phyloP scores from a whole-genome alignment of 2,797 vertebrate genomes.

The Cossypha heuglini region DNA sequence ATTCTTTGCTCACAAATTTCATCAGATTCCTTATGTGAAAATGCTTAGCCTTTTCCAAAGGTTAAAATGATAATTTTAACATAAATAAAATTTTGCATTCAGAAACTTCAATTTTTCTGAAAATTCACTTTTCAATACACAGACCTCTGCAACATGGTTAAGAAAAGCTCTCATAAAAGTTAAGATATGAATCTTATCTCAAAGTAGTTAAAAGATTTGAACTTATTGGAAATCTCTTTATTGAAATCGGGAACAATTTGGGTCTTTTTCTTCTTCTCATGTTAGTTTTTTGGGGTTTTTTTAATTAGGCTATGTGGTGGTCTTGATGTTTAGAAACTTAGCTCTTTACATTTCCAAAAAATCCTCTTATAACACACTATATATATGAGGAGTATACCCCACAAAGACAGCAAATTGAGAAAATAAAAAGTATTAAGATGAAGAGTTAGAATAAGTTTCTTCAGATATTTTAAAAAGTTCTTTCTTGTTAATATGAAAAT shows the following conservation, averaged over 20 bases:
- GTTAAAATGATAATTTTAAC: not conserved
- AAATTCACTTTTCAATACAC: not conserved
- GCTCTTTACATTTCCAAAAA: not conserved
- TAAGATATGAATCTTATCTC: not conserved
- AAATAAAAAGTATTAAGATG: not conserved
- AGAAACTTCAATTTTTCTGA: not conserved
- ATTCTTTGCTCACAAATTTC: not conserved
- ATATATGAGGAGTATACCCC: not conserved
- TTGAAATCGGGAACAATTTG: not conserved
- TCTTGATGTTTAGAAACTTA: not conserved
- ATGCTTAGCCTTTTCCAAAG: fast-evolving
- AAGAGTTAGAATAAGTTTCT: not conserved
- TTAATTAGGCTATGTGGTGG: not conserved
- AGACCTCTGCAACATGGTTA: not conserved
- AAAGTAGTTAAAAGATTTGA: not conserved
- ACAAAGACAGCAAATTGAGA: not conserved
- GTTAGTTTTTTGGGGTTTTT: not conserved
- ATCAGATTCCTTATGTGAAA: not conserved
- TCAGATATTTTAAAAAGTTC: not conserved
- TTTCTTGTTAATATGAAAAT: not conserved
- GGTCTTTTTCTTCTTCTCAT: not conserved
- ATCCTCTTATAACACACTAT: not conserved
- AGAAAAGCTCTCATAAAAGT: not conserved
- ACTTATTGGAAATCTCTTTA: not conserved
- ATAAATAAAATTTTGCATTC: not conserved